phyloP scores from a whole-genome alignment of 2,888 invertebrate genomes.

The Fissipunctia ypsillon region DNA sequence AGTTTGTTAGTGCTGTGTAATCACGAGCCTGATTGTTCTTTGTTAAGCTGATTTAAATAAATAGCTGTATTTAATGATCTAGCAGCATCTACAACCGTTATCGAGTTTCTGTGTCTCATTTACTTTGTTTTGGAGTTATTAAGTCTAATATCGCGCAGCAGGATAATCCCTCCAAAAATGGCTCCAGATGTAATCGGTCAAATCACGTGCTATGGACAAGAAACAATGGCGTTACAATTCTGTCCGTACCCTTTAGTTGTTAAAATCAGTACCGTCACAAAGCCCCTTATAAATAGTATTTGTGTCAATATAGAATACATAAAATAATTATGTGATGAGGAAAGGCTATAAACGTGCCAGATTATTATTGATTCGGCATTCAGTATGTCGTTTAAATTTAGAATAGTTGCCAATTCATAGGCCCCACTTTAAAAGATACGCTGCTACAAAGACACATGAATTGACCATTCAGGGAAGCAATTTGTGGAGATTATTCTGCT shows the following conservation, averaged over 20 bases:
- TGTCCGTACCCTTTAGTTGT: conserved; percentile 57
- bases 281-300: conserved; percentile 44
- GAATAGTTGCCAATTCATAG: conserved; percentile 25
- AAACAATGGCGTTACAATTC: conserved; percentile 60
- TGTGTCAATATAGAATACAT: conserved; percentile 59
- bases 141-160: conserved; percentile 63
- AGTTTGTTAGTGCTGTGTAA: conserved; percentile 84
- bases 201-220: conserved; percentile 64
- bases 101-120: conserved; percentile 60
- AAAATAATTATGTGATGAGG: conserved; percentile 51
- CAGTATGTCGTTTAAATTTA: conserved; percentile 53
- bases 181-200: conserved; percentile 64
- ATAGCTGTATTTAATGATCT: conserved; percentile 65
- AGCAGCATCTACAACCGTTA: conserved; percentile 66
- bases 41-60: conserved; percentile 67
- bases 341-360: conserved; percentile 59
- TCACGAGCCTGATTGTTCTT: conserved; percentile 73
- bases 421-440: conserved; percentile 21
- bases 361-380: conserved; percentile 48
- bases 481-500: conserved; percentile 63
- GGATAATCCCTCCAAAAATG: conserved; percentile 65
- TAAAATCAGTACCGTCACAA: conserved; percentile 62
- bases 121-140: conserved; percentile 59
- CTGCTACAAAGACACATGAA: conserved; percentile 53
- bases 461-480: conserved; percentile 56